Evolutionary conservation across 2,797 vertebrate genomes (phyloP).

Genomic region (Rhinophrynus dorsalis): DNA sequence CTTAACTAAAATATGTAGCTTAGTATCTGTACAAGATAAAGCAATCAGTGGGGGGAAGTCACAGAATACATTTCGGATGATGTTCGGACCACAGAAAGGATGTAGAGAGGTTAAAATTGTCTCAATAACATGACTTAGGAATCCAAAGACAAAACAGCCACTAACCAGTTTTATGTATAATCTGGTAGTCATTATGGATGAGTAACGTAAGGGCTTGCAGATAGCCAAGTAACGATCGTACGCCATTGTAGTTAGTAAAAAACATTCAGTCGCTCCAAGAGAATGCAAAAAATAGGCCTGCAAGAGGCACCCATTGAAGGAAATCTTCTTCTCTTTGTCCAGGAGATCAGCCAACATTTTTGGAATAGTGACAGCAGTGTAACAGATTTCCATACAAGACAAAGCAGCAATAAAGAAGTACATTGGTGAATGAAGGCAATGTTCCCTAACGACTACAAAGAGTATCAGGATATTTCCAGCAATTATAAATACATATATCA

Average conservation of each 20-base stretch:
- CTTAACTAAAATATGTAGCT: slow-evolving; percentile 60
- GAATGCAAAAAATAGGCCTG: slow-evolving; percentile 60
- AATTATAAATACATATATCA: slow-evolving; percentile 51
- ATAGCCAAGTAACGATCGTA: slow-evolving; percentile 60
- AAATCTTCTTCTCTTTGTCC: slow-evolving; percentile 53
- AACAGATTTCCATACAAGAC: slow-evolving; percentile 52
- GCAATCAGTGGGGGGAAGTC: slow-evolving; percentile 68
- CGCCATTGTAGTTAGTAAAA: slow-evolving; percentile 57
- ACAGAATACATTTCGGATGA: slow-evolving; percentile 70
- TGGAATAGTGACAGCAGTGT: slow-evolving; percentile 52
- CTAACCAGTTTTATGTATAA: slow-evolving; percentile 47
- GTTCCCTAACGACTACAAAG: slow-evolving; percentile 45
- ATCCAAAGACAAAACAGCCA: slow-evolving; percentile 52
- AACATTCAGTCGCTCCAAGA: slow-evolving; percentile 53
- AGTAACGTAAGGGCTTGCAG: slow-evolving; percentile 47
- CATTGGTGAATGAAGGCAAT: slow-evolving; percentile 54
- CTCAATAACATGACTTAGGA: slow-evolving; percentile 50
- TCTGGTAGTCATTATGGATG: slow-evolving; percentile 55
- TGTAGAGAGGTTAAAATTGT: slow-evolving; percentile 65
- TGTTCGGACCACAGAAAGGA: slow-evolving; percentile 68
- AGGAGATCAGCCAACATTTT: slow-evolving; percentile 57
- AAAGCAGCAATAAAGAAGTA: slow-evolving; percentile 53
- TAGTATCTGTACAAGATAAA: slow-evolving; percentile 60
- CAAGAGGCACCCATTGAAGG: slow-evolving; percentile 56
- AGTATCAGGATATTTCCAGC: slow-evolving; percentile 55